Evolutionary conservation across 2,113 vertebrate genomes (phyloP).

Genomic region (Eulemur rufifrons): DNA sequence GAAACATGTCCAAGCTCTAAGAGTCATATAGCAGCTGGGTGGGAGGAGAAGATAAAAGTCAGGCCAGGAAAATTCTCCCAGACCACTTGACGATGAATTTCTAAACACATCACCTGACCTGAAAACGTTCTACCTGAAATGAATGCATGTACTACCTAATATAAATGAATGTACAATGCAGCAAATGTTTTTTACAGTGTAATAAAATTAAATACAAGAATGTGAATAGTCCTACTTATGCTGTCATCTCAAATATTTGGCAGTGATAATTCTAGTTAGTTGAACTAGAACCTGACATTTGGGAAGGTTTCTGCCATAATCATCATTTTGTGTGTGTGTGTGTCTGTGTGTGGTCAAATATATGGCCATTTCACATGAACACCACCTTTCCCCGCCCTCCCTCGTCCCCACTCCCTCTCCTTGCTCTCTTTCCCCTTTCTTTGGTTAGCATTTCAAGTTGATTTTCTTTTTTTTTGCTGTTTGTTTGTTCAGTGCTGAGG

Average conservation of each 20-base stretch:
- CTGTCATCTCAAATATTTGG: neutral
- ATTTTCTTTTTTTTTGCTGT: neutral
- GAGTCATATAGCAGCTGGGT: constrained; percentile 62
- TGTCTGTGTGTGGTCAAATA: neutral
- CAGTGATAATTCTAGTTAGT: neutral
- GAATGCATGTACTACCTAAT: neutral
- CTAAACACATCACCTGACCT: neutral
- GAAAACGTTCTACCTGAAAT: constrained; percentile 24
- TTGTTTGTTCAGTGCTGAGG: neutral
- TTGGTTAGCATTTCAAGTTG: neutral
- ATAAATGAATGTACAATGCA: neutral
- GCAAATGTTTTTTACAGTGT: neutral
- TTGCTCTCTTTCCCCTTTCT: neutral
- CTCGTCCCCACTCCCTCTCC: no score
- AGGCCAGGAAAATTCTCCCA: neutral
- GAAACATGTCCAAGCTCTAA: constrained; percentile 41
- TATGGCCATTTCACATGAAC: neutral
- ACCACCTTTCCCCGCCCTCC: neutral
- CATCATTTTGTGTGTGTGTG: neutral
- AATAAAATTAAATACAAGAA: neutral
- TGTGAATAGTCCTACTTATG: neutral
- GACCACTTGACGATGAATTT: constrained; percentile 57
- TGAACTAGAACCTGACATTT: neutral
- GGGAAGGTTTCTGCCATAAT: neutral
- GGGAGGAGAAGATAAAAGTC: constrained; percentile 58